Evolutionary conservation across 1,140 invertebrate genomes (phyloP).

Genomic region (Stegodyphus mimosarum): DNA sequence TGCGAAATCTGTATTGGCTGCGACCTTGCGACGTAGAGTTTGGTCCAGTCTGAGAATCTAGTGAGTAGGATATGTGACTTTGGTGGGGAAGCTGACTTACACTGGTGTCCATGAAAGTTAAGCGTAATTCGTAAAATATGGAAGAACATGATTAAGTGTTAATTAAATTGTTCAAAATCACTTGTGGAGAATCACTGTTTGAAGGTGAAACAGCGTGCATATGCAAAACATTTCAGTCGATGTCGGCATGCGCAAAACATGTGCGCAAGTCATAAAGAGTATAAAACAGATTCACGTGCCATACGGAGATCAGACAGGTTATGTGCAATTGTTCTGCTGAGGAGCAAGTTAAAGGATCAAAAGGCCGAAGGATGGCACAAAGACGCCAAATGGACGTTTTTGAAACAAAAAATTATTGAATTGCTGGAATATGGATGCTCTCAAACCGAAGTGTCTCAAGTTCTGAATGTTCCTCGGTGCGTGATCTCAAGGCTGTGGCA

Average conservation of each 20-base stretch:
- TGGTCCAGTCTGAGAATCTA: no score
- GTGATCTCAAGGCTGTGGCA: neutral
- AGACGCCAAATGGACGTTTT: neutral
- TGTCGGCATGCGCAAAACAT: neutral
- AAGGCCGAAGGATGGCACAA: neutral
- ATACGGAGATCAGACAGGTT: neutral
- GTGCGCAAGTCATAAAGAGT: neutral
- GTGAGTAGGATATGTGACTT: neutral
- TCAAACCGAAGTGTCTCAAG: neutral
- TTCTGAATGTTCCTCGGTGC: neutral
- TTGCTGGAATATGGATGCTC: neutral
- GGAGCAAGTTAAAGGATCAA: neutral
- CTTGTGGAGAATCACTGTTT: neutral
- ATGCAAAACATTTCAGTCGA: constrained; percentile 1
- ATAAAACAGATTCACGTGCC: neutral
- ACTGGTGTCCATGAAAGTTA: neutral
- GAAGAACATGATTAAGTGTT: neutral
- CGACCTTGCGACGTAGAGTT: no score
- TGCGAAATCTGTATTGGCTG: no score
- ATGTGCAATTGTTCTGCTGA: neutral
- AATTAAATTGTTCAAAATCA: neutral
- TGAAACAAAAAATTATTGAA: neutral
- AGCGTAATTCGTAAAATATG: no score
- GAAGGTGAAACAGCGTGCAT: neutral
- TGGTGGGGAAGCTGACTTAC: neutral